Evolutionary conservation across 1,140 invertebrate genomes (phyloP).

Genomic region (Reticulitermes speratus): DNA sequence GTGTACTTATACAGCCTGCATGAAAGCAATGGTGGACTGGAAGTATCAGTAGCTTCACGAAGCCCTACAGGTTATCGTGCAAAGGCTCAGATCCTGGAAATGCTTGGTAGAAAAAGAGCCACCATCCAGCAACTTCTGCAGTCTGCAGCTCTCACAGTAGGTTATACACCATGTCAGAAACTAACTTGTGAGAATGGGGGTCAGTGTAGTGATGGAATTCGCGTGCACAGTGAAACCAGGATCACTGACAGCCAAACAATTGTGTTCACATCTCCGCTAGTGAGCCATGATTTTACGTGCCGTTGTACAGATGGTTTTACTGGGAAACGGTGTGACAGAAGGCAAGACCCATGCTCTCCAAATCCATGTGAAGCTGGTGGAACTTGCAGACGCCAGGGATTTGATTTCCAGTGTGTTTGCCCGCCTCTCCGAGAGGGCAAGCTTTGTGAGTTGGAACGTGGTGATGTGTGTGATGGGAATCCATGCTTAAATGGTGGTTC

Average conservation of each 20-base stretch:
- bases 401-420: conserved; percentile 81
- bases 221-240: conserved; percentile 64
- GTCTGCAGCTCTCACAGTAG: conserved; percentile 56
- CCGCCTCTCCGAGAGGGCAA: conserved; percentile 73
- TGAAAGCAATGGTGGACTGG: conserved; percentile 61
- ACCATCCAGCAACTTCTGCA: conserved; percentile 63
- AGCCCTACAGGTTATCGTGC: conserved; percentile 55
- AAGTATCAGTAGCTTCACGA: conserved; percentile 68
- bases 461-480: conserved; percentile 77
- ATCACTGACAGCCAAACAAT: conserved; percentile 72
- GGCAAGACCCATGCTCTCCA: conserved; percentile 87
- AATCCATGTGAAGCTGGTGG: conserved; percentile 82
- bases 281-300: conserved; percentile 76
- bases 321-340: conserved; percentile 73
- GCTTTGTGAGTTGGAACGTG: conserved; percentile 78
- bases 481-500: conserved; percentile 88
- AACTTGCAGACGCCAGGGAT: conserved; percentile 76
- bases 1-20: conserved; percentile 72
- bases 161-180: conserved; percentile 70
- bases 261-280: conserved; percentile 76
- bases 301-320: conserved; percentile 77
- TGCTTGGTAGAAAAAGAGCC: conserved; percentile 61
- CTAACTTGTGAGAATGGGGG: conserved; percentile 72
- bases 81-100: conserved; percentile 61
- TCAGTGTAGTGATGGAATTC: conserved; percentile 69